A percentile compares a stretch with the other conserved stretches of the same genome.
Evolutionary conservation across 2,797 vertebrate genomes (phyloP).

Genomic region (Rousettus madagascariensis): DNA sequence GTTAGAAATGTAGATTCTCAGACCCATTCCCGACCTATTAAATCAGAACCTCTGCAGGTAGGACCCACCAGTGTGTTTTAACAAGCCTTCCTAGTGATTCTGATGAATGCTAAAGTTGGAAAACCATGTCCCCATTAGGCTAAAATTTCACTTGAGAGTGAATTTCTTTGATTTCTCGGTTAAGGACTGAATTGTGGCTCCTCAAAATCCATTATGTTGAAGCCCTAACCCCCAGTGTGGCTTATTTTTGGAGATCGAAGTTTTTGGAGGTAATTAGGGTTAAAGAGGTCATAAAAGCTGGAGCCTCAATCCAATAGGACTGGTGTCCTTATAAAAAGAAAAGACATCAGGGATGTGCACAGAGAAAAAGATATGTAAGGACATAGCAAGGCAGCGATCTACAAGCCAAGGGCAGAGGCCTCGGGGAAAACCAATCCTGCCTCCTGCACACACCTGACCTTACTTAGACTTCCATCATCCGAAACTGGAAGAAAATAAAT

Average conservation of each 20-base stretch:
- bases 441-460: neutral
- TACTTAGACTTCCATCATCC: neutral
- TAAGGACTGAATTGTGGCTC: neutral
- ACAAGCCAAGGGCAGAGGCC: neutral
- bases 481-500: neutral
- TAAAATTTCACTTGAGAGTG: neutral
- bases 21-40: neutral
- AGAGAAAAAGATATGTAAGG: neutral
- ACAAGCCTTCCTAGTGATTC: neutral
- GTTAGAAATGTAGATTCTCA: neutral
- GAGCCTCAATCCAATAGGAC: neutral
- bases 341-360: neutral
- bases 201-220: neutral
- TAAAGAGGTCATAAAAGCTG: neutral
- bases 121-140: neutral
- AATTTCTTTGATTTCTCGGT: neutral
- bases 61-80: neutral
- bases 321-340: neutral
- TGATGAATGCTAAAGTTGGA: neutral
- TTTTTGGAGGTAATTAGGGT: constrained; percentile 18
- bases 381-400: neutral
- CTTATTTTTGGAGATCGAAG: neutral
- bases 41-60: neutral
- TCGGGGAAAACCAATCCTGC: neutral
- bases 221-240: neutral